phyloP scores from a whole-genome alignment of 2,797 vertebrate genomes.

The Tokudaia tokunoshimensis region DNA sequence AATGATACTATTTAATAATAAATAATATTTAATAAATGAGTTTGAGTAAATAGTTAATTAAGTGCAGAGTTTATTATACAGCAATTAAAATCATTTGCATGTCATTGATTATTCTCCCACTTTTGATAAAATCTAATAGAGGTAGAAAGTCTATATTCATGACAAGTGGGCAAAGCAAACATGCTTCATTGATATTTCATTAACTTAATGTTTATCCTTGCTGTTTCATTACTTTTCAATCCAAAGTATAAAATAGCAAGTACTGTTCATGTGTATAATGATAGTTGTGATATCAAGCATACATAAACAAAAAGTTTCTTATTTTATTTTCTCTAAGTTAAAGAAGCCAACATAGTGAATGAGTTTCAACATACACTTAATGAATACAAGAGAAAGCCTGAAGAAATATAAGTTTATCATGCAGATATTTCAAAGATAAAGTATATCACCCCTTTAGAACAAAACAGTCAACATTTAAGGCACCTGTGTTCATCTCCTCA shows the following conservation, averaged over 20 bases:
- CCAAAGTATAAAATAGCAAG: slow-evolving; percentile 58
- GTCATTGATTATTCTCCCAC: slow-evolving; percentile 41
- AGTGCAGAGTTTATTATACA: background rate
- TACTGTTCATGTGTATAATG: slow-evolving; percentile 41
- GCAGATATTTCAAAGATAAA: slow-evolving; percentile 22
- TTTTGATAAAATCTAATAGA: slow-evolving; percentile 70
- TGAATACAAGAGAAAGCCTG: background rate
- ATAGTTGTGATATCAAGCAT: slow-evolving; percentile 11
- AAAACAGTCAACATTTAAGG: background rate
- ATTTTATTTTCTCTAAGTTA: background rate
- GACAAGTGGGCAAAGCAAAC: slow-evolving; percentile 39
- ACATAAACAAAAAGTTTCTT: background rate
- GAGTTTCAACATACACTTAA: background rate
- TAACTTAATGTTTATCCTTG: slow-evolving; percentile 66
- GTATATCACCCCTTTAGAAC: background rate
- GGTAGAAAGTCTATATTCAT: slow-evolving; percentile 61
- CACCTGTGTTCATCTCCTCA: background rate
- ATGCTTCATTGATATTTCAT: slow-evolving; percentile 71
- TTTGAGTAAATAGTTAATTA: slow-evolving; percentile 39
- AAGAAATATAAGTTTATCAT: background rate
- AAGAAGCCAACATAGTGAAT: background rate
- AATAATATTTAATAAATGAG: background rate
- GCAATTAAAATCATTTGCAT: slow-evolving; percentile 43
- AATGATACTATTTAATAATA: background rate
- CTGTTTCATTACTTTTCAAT: slow-evolving; percentile 47